Conservation (phyloP, 2,113 vertebrate genomes). For the Rhagologus leucostigma region DNA sequence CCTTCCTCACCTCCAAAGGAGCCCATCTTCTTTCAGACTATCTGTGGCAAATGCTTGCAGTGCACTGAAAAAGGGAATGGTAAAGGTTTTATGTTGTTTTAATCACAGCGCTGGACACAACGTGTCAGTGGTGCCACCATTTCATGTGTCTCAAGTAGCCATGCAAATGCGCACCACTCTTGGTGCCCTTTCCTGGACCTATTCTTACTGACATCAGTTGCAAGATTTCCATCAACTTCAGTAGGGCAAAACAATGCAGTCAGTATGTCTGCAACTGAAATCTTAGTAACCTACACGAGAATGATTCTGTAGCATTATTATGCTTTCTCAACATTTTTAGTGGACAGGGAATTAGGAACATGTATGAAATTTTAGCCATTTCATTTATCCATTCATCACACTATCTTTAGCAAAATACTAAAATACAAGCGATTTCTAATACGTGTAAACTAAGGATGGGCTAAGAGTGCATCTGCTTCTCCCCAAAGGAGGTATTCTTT, state of each 20-base stretch:
- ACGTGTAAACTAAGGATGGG: not conserved
- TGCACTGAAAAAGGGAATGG: not conserved
- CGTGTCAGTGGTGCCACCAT: not conserved
- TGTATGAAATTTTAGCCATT: not conserved
- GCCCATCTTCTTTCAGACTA: not conserved
- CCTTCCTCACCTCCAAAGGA: not conserved
- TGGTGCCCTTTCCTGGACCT: not conserved
- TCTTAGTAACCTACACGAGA: not conserved
- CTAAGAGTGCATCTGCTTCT: not conserved
- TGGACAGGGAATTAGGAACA: not conserved
- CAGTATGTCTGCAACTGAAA: not conserved
- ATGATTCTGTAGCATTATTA: not conserved
- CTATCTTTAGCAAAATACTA: not conserved
- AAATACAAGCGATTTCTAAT: not conserved
- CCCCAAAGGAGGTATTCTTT: not conserved
- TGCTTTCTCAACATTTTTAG: not conserved
- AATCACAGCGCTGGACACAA: not conserved
- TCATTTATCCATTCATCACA: not conserved
- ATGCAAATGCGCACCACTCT: fast-evolving
- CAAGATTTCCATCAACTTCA: not conserved
- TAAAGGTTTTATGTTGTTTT: not conserved
- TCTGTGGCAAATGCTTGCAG: not conserved
- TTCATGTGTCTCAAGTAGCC: not conserved
- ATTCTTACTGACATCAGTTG: fast-evolving
- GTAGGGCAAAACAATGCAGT: not conserved